A percentile compares a stretch with the other conserved stretches of the same genome.
Conservation (phyloP, 2,888 invertebrate genomes). For the Autographa gamma region DNA sequence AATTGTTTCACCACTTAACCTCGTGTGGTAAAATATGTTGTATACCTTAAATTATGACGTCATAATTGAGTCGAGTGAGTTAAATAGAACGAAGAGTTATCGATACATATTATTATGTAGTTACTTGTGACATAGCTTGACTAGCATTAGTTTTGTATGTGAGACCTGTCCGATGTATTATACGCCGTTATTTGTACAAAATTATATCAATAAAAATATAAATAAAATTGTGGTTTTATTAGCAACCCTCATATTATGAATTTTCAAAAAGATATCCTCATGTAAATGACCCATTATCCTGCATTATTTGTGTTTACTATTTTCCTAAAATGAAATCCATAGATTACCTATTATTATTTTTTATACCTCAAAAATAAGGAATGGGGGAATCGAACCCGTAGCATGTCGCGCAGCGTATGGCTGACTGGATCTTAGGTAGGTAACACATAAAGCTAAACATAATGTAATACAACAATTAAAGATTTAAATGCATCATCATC, state of each 20-base stretch:
- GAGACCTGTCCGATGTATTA: slow-evolving; percentile 89
- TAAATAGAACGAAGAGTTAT: slow-evolving; percentile 42
- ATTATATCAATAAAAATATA: slow-evolving; percentile 88
- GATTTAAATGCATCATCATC: no score
- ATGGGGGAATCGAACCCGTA: no score
- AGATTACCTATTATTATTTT: no score
- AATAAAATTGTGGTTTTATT: slow-evolving; percentile 59
- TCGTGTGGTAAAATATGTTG: not conserved
- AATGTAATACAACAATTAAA: no score
- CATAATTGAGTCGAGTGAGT: slow-evolving; percentile 24
- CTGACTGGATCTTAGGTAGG: no score
- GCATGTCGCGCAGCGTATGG: no score
- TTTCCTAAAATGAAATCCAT: no score
- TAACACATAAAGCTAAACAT: no score
- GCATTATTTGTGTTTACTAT: no score
- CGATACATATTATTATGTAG: slow-evolving; percentile 66
- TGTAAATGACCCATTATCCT: no score
- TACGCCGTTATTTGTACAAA: slow-evolving; percentile 90
- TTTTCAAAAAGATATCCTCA: no score
- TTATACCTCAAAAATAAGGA: no score
- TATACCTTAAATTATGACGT: slow-evolving; percentile 9
- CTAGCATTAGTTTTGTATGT: slow-evolving; percentile 89
- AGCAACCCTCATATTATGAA: not conserved
- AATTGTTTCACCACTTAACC: not conserved
- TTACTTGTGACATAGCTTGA: slow-evolving; percentile 84